A percentile compares a stretch with the other conserved stretches of the same genome.
phyloP scores from a whole-genome alignment of 2,797 vertebrate genomes.

The Antennarius maculatus region DNA sequence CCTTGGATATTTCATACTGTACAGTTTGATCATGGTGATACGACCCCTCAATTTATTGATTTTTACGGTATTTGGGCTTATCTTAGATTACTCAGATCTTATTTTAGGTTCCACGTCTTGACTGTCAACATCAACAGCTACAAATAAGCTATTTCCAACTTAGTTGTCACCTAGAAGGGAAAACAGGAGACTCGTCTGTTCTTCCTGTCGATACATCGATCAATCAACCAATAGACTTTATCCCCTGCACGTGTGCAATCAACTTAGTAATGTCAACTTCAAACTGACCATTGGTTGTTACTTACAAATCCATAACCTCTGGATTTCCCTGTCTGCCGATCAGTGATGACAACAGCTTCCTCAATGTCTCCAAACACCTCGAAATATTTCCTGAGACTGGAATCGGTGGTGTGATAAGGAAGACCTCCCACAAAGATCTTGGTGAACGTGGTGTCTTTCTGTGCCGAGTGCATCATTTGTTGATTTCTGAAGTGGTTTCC shows the following conservation, averaged over 20 bases:
- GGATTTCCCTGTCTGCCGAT: conserved; percentile 95
- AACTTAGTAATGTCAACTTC: background rate
- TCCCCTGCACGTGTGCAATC: conserved; percentile 22
- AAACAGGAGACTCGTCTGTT: background rate
- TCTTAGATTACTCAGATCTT: background rate
- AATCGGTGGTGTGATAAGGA: conserved; percentile 96
- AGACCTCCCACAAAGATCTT: conserved; percentile 98
- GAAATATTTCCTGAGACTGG: conserved; percentile 95
- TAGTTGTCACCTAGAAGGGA: conserved; percentile 2
- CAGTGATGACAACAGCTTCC: conserved; percentile 96
- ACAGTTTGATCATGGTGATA: background rate
- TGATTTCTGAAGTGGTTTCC: conserved; percentile 2
- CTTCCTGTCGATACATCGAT: no score
- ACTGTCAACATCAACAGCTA: background rate
- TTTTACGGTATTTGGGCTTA: background rate
- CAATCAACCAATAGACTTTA: no score
- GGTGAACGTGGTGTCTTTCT: conserved; percentile 98
- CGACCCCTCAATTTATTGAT: accelerated
- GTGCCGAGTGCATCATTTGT: conserved; percentile 92
- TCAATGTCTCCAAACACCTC: conserved; percentile 98
- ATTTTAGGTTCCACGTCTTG: background rate
- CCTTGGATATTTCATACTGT: background rate
- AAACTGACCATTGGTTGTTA: conserved; percentile 33
- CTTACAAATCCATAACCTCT: conserved; percentile 98
- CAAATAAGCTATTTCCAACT: background rate